Base-by-base conservation (phyloP, 2,113 vertebrate species). In the Grantiella picta region DNA sequence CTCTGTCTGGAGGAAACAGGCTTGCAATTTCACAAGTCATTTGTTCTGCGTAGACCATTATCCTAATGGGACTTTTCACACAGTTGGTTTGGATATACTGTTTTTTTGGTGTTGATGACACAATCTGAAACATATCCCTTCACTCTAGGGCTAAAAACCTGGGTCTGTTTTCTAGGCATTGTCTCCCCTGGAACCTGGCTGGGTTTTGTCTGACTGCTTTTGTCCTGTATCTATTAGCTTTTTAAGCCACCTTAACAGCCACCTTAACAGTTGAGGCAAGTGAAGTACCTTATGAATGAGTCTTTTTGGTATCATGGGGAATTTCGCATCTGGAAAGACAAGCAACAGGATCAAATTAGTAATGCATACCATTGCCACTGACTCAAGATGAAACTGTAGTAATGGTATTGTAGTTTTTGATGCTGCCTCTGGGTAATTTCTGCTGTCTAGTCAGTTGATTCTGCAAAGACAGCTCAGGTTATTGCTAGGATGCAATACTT, bases 381-480 rank as follows among this genome's bases (percentile, higher is more conserved):
- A 94, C 93, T 97, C 87, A 92, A 61, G 86, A 82, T 82, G 91
- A 91, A 95, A 31, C 49, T 25, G 31, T 59, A 85, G 78, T 72
- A 80, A 65, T 50, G 45, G 21, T 54, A 11, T 19, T 59, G 75
- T 66, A 66, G 50, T 45, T 82, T 75, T 35, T 5, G 7, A n/a
- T 89, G 38, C 47, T 91, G 87, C 84, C 63, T 28, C 73, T 68
- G 83, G 50, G 66, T 94, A 61, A 54, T 29, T 88, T 59, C 38
- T 94, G 52, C 79, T 70, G 38, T 64, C 21, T 54, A 27, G 64
- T 45, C 33, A 52, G 64, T 73, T 91, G 63, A 33, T 59, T 79
- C 53, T 92, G 64, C 66, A 49, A 36, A 73, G 56, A 19, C 38
- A 70, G 75, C 33, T 77, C 78, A 70, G n/a, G 33, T 80, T 88